These are phyloP conservation scores for Micronisus gabar DNA, from an alignment of 2,113 vertebrate species.

Conservation along the genomic window DNA sequence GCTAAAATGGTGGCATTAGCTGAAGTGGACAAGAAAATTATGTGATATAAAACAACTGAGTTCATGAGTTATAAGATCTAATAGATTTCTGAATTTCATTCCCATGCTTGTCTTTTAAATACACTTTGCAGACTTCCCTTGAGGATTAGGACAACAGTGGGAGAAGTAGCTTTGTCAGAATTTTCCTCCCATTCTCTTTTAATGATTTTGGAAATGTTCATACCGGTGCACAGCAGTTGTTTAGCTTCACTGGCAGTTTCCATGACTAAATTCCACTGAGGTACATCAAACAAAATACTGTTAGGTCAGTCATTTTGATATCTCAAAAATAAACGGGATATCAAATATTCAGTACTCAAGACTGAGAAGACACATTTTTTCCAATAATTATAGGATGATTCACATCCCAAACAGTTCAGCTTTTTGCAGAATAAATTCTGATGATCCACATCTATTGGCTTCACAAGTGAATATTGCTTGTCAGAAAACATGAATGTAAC, in stretches of 20 bases:
- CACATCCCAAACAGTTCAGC: background rate
- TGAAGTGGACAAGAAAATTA: background rate
- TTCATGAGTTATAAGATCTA: background rate
- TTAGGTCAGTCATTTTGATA: background rate
- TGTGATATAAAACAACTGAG: background rate
- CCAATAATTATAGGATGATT: background rate
- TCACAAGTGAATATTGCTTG: background rate
- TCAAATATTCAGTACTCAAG: background rate
- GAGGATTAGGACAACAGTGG: background rate
- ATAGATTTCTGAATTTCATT: background rate
- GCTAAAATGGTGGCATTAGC: background rate
- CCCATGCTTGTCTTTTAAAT: background rate
- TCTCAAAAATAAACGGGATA: background rate
- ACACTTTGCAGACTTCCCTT: background rate
- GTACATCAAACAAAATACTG: background rate
- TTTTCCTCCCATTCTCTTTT: background rate
- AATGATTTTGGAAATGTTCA: background rate
- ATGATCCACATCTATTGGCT: background rate
- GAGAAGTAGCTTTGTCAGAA: background rate
- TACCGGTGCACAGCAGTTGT: background rate
- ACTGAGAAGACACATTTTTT: background rate
- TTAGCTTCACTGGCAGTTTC: background rate
- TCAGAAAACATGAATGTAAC: background rate
- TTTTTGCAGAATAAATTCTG: background rate
- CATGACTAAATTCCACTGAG: fast-evolving